These are phyloP conservation scores for Gymnothorax reevesii DNA, from an alignment of 2,797 vertebrate genomes.

Conservation along the genomic window DNA sequence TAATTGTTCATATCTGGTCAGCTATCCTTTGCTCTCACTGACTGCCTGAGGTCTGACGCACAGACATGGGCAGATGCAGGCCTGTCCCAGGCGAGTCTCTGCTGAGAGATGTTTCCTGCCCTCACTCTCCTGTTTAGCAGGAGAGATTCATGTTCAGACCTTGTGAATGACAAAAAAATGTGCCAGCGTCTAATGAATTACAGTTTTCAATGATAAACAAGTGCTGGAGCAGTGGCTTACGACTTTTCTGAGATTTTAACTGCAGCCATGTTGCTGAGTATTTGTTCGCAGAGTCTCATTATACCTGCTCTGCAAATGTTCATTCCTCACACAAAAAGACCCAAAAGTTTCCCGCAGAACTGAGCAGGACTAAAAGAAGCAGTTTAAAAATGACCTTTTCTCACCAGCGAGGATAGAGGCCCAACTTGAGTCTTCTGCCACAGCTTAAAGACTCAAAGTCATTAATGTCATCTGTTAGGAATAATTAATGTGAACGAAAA, in stretches of 20 bases:
- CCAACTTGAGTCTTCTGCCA: conserved; percentile 65
- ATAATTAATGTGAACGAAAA: conserved; percentile 93
- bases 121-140: too few relatives aligned
- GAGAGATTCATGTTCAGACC: too few relatives aligned
- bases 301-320: not conserved
- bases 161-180: too few relatives aligned
- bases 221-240: not conserved
- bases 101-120: too few relatives aligned
- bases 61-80: too few relatives aligned
- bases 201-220: too few relatives aligned
- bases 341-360: conserved; percentile 57
- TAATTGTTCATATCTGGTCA: too few relatives aligned
- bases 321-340: conserved; percentile 52
- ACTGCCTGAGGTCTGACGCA: too few relatives aligned
- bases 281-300: not conserved
- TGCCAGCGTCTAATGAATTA: too few relatives aligned
- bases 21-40: too few relatives aligned
- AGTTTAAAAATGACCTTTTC: conserved; percentile 66
- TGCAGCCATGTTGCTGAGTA: not conserved
- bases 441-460: conserved; percentile 84
- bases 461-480: conserved; percentile 91
- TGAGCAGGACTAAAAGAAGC: conserved; percentile 56
- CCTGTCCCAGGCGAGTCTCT: too few relatives aligned
- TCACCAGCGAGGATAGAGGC: conserved; percentile 74
- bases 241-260: not conserved